phyloP scores from a whole-genome alignment of 1,140 invertebrate genomes.

The Drosophila leontia region DNA sequence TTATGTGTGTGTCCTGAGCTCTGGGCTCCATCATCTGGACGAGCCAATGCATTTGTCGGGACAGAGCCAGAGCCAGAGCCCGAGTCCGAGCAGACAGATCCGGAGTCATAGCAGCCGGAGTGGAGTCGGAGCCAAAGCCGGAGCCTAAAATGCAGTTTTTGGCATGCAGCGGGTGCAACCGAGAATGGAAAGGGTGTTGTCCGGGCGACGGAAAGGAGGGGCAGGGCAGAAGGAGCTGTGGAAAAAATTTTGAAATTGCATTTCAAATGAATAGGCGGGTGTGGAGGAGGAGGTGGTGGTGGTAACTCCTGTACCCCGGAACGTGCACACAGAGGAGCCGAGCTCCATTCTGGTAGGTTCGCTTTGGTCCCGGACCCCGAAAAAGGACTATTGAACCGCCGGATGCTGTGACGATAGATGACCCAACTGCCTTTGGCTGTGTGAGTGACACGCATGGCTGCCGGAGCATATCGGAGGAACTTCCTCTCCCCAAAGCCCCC shows the following conservation, averaged over 20 bases:
- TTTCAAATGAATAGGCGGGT: conserved; percentile 77
- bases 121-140: conserved; percentile 30
- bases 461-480: conserved; percentile 47
- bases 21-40: conserved; percentile 40
- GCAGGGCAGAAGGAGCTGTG: conserved; percentile 65
- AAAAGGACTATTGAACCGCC: conserved; percentile 73
- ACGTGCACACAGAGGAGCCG: neutral
- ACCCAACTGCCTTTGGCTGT: conserved; percentile 37
- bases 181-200: neutral
- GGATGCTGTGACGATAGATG: conserved; percentile 78
- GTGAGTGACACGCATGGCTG: conserved; percentile 69
- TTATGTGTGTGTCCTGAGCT: conserved; percentile 7
- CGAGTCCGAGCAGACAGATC: conserved; percentile 34
- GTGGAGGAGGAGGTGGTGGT: conserved; percentile 1
- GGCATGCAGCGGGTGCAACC: conserved; percentile 51
- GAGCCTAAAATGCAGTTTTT: conserved; percentile 81
- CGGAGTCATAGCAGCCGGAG: conserved; percentile 24
- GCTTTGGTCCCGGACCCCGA: conserved; percentile 38
- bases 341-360: conserved; percentile 39
- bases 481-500: conserved; percentile 7
- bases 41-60: conserved; percentile 57
- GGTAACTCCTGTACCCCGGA: neutral
- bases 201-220: neutral
- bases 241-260: conserved; percentile 82
- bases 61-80: conserved; percentile 12